phyloP scores from a whole-genome alignment of 2,888 invertebrate species.

The Mesoligia furuncula region DNA sequence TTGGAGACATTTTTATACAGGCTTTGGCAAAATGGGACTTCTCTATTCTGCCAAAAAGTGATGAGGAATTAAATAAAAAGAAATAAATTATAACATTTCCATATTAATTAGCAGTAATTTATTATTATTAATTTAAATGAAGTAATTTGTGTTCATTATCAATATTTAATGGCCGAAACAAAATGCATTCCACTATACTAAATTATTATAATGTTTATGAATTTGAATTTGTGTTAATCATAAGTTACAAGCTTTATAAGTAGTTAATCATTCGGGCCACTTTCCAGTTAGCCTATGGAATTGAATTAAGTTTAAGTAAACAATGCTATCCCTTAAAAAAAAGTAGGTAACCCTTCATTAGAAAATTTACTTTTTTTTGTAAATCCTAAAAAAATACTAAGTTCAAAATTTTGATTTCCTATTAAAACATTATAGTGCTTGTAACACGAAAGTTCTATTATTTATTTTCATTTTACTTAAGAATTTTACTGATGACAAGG shows the following conservation, averaged over 20 bases:
- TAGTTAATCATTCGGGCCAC: not conserved
- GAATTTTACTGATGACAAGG: not conserved
- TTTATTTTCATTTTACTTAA: not conserved
- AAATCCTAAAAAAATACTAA: not conserved
- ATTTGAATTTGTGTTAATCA: not conserved
- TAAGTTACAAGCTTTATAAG: not conserved
- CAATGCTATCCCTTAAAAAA: not conserved
- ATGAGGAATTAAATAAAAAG: no score
- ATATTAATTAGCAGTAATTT: not conserved
- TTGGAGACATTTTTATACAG: conserved; percentile 18
- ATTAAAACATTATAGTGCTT: not conserved
- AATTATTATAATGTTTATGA: not conserved
- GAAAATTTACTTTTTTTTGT: not conserved
- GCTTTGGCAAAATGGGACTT: not conserved
- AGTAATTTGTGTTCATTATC: conserved; percentile 1
- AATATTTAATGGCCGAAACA: not conserved
- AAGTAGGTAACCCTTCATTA: not conserved
- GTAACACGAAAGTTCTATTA: not conserved
- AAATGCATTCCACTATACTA: not conserved
- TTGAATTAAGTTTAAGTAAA: not conserved
- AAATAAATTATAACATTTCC: not conserved
- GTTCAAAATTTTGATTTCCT: not conserved
- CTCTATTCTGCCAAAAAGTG: not conserved
- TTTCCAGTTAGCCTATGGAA: not conserved
- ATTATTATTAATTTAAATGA: not conserved